Conservation (phyloP, 2,797 vertebrate species). For the Sebastes goodei region DNA sequence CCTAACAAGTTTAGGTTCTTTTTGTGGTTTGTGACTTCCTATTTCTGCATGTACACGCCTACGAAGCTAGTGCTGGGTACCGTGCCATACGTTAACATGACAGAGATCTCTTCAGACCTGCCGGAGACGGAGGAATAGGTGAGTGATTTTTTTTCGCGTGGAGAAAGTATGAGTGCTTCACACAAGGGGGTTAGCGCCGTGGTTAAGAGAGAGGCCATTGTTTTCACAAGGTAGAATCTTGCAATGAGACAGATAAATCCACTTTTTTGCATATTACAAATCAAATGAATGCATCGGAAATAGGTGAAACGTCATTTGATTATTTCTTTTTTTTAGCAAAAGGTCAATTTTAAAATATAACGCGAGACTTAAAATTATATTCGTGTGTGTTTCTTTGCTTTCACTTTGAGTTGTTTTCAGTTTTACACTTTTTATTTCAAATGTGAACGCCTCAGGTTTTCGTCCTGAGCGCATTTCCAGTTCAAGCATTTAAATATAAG, state of each 20-base stretch:
- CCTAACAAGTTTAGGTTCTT: slow-evolving; percentile 22
- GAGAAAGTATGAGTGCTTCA: neutral
- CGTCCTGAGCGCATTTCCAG: neutral
- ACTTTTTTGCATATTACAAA: neutral
- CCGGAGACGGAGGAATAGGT: neutral
- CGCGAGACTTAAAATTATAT: neutral
- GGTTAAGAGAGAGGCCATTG: neutral
- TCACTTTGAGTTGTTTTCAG: neutral
- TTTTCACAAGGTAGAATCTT: neutral
- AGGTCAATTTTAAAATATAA: neutral
- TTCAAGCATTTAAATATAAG: neutral
- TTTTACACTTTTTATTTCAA: neutral
- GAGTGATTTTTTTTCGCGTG: neutral
- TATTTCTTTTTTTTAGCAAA: neutral
- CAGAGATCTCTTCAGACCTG: neutral
- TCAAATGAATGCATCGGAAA: neutral
- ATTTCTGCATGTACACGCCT: neutral
- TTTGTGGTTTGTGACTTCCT: slow-evolving; percentile 57
- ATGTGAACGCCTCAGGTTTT: neutral
- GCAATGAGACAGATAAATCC: neutral
- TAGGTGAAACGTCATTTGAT: neutral
- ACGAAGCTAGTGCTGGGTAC: neutral
- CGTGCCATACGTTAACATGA: neutral
- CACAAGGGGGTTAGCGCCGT: neutral
- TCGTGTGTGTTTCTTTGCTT: too few species aligned